These are phyloP conservation scores for Nannoperca obscura DNA, from an alignment of 2,797 vertebrate genomes.

Conservation along the genomic window DNA sequence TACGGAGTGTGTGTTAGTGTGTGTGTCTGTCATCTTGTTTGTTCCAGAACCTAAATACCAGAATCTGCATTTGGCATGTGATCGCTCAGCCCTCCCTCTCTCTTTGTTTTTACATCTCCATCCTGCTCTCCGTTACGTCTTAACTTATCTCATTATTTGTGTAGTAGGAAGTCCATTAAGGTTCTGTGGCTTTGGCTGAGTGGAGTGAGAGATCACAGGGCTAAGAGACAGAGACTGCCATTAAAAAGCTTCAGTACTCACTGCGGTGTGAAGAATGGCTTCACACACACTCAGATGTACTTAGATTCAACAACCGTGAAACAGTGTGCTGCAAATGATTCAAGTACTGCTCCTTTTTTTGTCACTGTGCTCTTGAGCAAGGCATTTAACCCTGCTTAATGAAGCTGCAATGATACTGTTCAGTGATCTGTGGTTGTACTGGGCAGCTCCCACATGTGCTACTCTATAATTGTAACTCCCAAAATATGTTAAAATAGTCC, in stretches of 20 bases:
- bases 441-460: neutral
- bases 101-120: constrained; percentile 58
- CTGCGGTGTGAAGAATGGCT: constrained; percentile 56
- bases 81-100: constrained; percentile 40
- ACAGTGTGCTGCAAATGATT: constrained; percentile 29
- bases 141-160: constrained; percentile 81
- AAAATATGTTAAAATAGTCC: neutral
- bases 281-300: constrained; percentile 44
- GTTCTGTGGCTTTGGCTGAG: constrained; percentile 71
- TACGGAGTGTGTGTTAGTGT: constrained; percentile 8
- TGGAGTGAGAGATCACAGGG: constrained; percentile 70
- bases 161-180: constrained; percentile 78
- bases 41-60: constrained; percentile 54
- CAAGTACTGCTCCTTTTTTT: constrained; percentile 17
- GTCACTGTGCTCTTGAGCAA: constrained; percentile 12
- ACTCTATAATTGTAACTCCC: constrained; percentile 2
- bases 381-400: constrained; percentile 1
- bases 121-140: constrained; percentile 66
- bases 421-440: constrained; percentile 4
- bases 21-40: constrained; percentile 27
- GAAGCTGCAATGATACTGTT: neutral
- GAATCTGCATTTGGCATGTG: constrained; percentile 54
- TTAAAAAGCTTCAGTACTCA: constrained; percentile 65
- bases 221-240: constrained; percentile 66
- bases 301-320: constrained; percentile 53